phyloP scores from a whole-genome alignment of 2,113 vertebrate species.

The Catagonus wagneri region DNA sequence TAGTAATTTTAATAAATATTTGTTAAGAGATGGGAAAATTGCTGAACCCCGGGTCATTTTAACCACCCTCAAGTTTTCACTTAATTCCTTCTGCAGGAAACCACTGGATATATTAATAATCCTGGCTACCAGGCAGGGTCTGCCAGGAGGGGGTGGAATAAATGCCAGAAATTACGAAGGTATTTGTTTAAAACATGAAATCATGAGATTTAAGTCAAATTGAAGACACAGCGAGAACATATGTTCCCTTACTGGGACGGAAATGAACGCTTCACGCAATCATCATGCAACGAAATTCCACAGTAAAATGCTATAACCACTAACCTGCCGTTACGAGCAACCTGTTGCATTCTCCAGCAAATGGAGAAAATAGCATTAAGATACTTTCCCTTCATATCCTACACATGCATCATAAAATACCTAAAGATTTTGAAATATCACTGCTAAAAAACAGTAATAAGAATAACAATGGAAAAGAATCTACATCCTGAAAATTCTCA shows the following conservation, averaged over 20 bases:
- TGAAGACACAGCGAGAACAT: background rate
- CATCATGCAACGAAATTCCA: background rate
- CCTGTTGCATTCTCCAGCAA: background rate
- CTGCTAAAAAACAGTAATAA: background rate
- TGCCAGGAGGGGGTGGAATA: too few species aligned
- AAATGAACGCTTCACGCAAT: background rate
- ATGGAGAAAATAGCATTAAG: background rate
- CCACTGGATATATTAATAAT: rapidly evolving
- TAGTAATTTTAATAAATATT: background rate
- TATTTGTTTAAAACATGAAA: constrained; percentile 10
- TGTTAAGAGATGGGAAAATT: background rate
- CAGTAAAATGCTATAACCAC: background rate
- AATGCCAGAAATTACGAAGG: background rate
- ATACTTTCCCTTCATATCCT: background rate
- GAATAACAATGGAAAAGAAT: rapidly evolving
- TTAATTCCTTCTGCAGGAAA: too few species aligned
- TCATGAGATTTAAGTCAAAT: background rate
- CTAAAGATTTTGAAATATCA: background rate
- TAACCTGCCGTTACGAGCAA: background rate
- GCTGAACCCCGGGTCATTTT: rapidly evolving
- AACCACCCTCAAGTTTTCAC: background rate
- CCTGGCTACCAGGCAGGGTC: rapidly evolving
- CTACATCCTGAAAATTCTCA: background rate
- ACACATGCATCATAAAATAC: background rate
- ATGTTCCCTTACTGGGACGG: background rate